These are phyloP conservation scores for Peucedramus taeniatus DNA, from an alignment of 2,113 vertebrate species.

Conservation along the genomic window DNA sequence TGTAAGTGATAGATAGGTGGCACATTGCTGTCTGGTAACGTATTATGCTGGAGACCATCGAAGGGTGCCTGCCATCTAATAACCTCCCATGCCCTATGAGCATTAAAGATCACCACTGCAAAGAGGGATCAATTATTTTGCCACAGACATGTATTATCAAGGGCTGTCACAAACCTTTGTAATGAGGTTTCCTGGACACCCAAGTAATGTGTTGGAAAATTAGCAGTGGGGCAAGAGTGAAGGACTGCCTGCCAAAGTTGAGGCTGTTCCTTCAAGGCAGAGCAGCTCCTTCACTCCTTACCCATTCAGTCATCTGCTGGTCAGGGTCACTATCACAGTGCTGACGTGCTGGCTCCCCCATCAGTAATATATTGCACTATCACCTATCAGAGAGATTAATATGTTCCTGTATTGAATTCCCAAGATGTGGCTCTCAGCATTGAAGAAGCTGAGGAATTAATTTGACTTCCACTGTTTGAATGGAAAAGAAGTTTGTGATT, in stretches of 20 bases:
- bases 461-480: background rate
- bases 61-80: conserved; percentile 45
- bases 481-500: conserved; percentile 2
- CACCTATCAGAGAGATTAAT: conserved; percentile 19
- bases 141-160: conserved; percentile 60
- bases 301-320: conserved; percentile 55
- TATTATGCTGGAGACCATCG: conserved; percentile 17
- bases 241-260: conserved; percentile 47
- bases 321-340: conserved; percentile 50
- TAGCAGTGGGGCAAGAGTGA: conserved; percentile 42
- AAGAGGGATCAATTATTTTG: conserved; percentile 61
- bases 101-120: conserved; percentile 54
- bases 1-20: conserved; percentile 34
- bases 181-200: conserved; percentile 58
- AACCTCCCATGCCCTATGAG: conserved; percentile 52
- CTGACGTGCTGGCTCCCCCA: conserved; percentile 14
- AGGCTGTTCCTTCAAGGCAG: conserved; percentile 8
- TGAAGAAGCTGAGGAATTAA: conserved; percentile 46
- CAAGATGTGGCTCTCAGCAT: conserved; percentile 9
- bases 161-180: conserved; percentile 51
- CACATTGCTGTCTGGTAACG: conserved; percentile 13
- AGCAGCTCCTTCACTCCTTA: conserved; percentile 1
- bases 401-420: conserved; percentile 8
- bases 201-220: conserved; percentile 54
- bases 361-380: conserved; percentile 51